Conservation (phyloP, 2,113 vertebrate species). For the Rhinopithecus roxellana region DNA sequence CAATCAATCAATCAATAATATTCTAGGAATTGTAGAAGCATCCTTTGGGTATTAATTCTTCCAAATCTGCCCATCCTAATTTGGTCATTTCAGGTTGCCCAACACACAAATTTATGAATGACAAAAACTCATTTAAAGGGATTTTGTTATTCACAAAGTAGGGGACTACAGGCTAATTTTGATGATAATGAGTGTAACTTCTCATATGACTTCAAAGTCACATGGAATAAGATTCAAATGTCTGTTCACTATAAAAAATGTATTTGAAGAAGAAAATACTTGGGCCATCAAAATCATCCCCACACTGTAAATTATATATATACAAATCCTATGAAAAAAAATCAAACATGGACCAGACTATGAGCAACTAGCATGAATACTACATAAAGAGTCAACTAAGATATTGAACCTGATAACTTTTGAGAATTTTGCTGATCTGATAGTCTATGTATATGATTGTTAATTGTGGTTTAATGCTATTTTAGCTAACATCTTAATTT, state of each 20-base stretch:
- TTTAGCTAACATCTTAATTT: slow-evolving; percentile 21
- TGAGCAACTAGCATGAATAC: neutral
- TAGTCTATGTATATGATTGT: slow-evolving; percentile 5
- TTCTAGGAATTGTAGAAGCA: too few species aligned
- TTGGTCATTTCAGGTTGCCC: neutral
- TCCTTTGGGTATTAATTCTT: neutral
- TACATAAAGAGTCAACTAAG: neutral
- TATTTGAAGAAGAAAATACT: neutral
- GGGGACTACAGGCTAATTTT: neutral
- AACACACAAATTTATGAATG: neutral
- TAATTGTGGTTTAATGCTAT: slow-evolving; percentile 16
- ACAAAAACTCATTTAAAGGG: neutral
- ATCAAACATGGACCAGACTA: neutral
- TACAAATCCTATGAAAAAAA: neutral
- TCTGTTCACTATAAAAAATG: neutral
- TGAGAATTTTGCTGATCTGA: neutral
- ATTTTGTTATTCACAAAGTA: neutral
- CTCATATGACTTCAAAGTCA: neutral
- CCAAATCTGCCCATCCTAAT: neutral
- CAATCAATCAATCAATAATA: neutral
- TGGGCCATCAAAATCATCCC: neutral
- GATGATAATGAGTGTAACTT: neutral
- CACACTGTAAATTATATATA: neutral
- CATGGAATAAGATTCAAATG: neutral
- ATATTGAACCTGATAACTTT: neutral